These are phyloP conservation scores for Aleadryas rufinucha DNA, from an alignment of 2,113 vertebrate genomes.

Conservation along the genomic window DNA sequence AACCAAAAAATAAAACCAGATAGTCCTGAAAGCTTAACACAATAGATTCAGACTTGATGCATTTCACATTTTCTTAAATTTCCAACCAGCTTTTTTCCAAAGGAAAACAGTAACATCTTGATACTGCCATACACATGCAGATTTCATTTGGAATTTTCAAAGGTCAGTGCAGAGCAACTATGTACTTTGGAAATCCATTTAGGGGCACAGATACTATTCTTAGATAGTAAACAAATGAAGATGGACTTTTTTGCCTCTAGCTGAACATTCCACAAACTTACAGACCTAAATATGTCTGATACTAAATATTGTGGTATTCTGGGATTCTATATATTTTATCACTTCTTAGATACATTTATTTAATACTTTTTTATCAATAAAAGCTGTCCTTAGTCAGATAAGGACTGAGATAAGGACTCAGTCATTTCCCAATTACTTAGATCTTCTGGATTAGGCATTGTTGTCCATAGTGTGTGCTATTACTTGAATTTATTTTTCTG, in stretches of 20 bases:
- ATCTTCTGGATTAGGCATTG: background rate
- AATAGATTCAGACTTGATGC: background rate
- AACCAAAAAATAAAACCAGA: background rate
- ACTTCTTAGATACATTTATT: background rate
- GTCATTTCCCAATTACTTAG: background rate
- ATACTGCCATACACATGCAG: background rate
- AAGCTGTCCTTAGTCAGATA: background rate
- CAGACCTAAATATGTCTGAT: background rate
- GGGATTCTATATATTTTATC: background rate
- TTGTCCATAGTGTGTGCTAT: background rate
- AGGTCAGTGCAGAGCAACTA: background rate
- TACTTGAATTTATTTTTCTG: background rate
- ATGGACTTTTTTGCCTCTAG: background rate
- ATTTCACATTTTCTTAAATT: background rate
- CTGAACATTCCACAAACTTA: background rate
- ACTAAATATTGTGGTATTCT: background rate
- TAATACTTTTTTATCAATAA: background rate
- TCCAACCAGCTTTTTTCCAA: background rate
- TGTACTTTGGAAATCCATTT: conserved; percentile 1
- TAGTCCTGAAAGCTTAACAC: background rate
- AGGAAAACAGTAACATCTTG: background rate
- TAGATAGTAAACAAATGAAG: background rate
- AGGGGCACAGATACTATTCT: background rate
- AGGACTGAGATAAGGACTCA: too few species aligned
- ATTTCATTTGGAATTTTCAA: background rate